phyloP scores from a whole-genome alignment of 2,888 invertebrate species.

The Lasiommata megera region DNA sequence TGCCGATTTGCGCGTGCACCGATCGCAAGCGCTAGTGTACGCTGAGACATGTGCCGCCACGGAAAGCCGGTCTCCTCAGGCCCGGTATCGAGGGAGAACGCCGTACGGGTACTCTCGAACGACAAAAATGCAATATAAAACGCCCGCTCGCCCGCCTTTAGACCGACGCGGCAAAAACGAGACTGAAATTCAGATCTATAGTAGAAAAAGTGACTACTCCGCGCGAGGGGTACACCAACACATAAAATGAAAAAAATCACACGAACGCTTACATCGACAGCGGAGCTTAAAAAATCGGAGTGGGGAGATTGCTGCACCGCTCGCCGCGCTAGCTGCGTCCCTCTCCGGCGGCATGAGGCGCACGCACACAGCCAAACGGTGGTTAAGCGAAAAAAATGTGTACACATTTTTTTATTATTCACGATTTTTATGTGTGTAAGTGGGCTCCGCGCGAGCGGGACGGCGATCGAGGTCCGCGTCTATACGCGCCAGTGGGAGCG shows the following conservation, averaged over 20 bases:
- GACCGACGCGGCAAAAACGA: conserved; percentile 81
- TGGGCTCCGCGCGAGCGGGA: conserved; percentile 72
- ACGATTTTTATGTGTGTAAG: conserved; percentile 82
- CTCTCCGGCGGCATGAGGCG: conserved; percentile 69
- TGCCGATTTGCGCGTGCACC: conserved; percentile 66
- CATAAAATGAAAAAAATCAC: conserved; percentile 81
- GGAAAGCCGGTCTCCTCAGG: conserved; percentile 62
- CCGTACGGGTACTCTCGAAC: conserved; percentile 48
- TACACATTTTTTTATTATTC: conserved; percentile 82
- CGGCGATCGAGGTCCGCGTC: conserved; percentile 43
- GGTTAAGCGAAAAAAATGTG: conserved; percentile 82
- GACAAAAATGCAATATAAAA: conserved; percentile 75
- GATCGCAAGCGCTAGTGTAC: conserved; percentile 53
- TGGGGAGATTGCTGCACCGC: conserved; percentile 58
- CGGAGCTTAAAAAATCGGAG: conserved; percentile 79
- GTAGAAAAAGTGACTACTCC: conserved; percentile 82
- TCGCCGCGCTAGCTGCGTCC: conserved; percentile 53
- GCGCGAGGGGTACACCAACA: conserved; percentile 81
- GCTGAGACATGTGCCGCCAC: conserved; percentile 65
- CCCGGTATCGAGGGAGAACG: conserved; percentile 36
- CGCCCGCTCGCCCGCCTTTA: conserved; percentile 76
- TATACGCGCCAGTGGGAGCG: conserved; percentile 43
- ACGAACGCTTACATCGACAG: conserved; percentile 71
- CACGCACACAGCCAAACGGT: conserved; percentile 65
- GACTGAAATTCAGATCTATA: conserved; percentile 82